Evolutionary conservation across 2,113 vertebrate species (phyloP).

Genomic region (Pachyramphus minor): DNA sequence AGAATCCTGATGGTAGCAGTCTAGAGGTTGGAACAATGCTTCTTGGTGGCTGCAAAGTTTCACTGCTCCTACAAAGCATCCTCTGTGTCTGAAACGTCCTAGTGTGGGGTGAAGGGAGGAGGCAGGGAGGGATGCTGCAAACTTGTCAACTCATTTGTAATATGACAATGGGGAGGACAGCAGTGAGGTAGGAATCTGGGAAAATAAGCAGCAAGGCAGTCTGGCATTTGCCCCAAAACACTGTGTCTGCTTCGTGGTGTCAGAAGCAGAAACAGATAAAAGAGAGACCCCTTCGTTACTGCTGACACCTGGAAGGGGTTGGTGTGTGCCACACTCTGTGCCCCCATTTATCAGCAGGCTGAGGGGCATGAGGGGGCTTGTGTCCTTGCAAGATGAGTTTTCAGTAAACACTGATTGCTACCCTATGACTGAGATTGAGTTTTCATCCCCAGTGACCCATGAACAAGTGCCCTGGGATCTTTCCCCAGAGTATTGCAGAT

Average conservation of each 20-base stretch:
- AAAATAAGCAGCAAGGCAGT: background rate
- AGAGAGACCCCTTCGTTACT: background rate
- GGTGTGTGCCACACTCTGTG: background rate
- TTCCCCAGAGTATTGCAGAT: background rate
- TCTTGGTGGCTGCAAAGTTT: background rate
- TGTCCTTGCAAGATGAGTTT: background rate
- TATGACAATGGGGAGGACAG: background rate
- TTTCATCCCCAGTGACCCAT: background rate
- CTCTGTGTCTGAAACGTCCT: background rate
- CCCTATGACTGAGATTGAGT: background rate
- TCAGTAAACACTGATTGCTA: background rate
- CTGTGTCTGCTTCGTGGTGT: background rate
- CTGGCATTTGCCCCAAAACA: background rate
- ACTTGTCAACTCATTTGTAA: background rate
- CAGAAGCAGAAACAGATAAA: background rate
- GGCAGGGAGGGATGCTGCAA: background rate
- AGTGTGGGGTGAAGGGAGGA: background rate
- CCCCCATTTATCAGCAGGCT: background rate
- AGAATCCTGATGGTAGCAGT: background rate
- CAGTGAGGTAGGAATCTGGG: background rate
- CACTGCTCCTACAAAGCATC: background rate
- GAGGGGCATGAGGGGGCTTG: background rate
- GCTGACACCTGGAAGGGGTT: background rate
- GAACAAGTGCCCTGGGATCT: background rate
- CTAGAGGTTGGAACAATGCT: background rate